Evolutionary conservation across 1,140 invertebrate species (phyloP).

Genomic region (Aleiodes sp.): DNA sequence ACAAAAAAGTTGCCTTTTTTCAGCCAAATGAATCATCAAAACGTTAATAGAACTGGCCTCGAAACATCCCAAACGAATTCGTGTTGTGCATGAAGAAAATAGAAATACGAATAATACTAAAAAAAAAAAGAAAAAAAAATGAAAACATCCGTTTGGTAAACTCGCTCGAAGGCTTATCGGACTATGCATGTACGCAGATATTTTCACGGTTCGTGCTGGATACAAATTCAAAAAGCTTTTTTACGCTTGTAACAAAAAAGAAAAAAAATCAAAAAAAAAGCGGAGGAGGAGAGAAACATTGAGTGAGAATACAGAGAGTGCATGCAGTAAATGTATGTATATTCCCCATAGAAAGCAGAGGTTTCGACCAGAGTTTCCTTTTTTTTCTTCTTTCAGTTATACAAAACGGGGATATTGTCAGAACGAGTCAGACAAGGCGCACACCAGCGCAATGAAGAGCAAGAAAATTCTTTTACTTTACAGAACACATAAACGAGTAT

Average conservation of each 20-base stretch:
- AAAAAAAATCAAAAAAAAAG: background rate
- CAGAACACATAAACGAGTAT: background rate
- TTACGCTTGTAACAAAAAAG: conserved; percentile 19
- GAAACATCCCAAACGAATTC: too few relatives aligned
- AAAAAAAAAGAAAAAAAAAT: background rate
- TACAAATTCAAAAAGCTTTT: conserved; percentile 37
- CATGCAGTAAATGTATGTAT: background rate
- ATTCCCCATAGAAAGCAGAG: too few relatives aligned
- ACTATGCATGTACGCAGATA: background rate
- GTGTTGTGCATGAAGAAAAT: too few relatives aligned
- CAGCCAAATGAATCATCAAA: too few relatives aligned
- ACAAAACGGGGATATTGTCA: conserved; percentile 7
- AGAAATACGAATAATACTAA: background rate
- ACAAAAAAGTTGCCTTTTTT: too few relatives aligned
- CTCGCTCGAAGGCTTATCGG: conserved; percentile 26
- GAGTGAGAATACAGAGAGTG: background rate
- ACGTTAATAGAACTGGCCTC: too few relatives aligned
- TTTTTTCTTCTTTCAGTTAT: background rate
- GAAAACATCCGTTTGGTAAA: background rate
- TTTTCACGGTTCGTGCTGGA: conserved; percentile 14
- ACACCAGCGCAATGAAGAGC: background rate
- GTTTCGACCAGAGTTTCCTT: background rate
- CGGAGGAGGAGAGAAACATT: background rate
- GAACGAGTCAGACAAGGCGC: background rate
- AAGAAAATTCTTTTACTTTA: background rate